A percentile compares a stretch with the other conserved stretches of the same genome.
These are phyloP conservation scores for Bombyx huttoni DNA, from an alignment of 2,888 invertebrate genomes.

Conservation along the genomic window DNA sequence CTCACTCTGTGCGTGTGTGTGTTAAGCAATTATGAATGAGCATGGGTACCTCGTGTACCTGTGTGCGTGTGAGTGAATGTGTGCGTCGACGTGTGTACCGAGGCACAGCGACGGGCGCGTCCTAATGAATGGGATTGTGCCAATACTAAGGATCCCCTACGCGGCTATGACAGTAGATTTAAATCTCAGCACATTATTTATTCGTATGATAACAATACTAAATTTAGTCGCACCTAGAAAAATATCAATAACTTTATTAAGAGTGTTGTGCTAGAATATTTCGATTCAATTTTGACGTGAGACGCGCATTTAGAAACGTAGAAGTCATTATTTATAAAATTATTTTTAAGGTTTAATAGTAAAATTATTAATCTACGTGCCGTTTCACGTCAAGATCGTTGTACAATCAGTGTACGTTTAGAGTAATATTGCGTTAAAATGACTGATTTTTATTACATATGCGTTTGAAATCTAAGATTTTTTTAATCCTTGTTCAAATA, in stretches of 20 bases:
- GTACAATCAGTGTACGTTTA: constrained; percentile 68
- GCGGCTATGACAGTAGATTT: constrained; percentile 67
- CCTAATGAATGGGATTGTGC: constrained; percentile 64
- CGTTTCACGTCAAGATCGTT: constrained; percentile 63
- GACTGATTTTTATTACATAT: constrained; percentile 66
- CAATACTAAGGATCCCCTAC: constrained; percentile 64
- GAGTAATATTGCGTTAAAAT: constrained; percentile 70
- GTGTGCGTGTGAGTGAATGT: background rate
- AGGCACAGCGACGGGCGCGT: background rate
- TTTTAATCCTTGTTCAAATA: constrained; percentile 62
- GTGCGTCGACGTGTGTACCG: background rate
- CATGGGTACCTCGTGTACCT: background rate
- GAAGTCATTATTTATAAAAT: constrained; percentile 69
- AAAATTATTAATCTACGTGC: constrained; percentile 50
- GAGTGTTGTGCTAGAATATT: constrained; percentile 71
- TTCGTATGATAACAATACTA: constrained; percentile 64
- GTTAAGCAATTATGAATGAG: constrained; percentile 14
- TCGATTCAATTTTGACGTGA: constrained; percentile 58
- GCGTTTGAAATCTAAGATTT: constrained; percentile 70
- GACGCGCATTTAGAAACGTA: constrained; percentile 54
- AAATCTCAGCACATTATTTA: constrained; percentile 75
- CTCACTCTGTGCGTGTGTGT: constrained; percentile 31
- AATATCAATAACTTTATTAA: constrained; percentile 73
- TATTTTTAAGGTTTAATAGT: constrained; percentile 67
- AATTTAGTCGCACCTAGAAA: constrained; percentile 71